A percentile compares a stretch with the other conserved stretches of the same genome.
These are phyloP conservation scores for Rhabditoides inermis DNA, from an alignment of 2,888 invertebrate species.

Conservation along the genomic window DNA sequence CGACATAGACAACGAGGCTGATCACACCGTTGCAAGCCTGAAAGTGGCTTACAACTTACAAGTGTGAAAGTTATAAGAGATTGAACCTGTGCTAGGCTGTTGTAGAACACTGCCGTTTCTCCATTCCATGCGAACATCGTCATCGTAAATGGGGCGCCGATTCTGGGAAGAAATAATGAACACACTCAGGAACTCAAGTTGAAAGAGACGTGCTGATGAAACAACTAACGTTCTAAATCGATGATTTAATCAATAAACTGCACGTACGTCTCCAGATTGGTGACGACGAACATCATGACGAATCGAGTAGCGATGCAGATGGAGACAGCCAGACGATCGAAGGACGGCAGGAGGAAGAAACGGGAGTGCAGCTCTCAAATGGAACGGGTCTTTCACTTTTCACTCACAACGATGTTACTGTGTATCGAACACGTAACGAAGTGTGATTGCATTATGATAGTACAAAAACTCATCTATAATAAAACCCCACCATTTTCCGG, in stretches of 20 bases:
- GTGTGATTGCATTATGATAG: no score
- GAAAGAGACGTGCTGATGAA: no score
- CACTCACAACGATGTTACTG: no score
- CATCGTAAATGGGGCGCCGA: constrained; percentile 25
- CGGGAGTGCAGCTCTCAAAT: no score
- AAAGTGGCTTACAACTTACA: constrained; percentile 9
- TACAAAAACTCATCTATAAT: no score
- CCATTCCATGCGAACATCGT: constrained; percentile 32
- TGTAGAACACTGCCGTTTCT: constrained; percentile 21
- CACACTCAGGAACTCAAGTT: no score
- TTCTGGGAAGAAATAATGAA: constrained; percentile 16
- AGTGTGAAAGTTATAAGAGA: constrained; percentile 2
- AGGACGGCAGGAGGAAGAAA: no score
- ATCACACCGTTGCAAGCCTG: constrained; percentile 26
- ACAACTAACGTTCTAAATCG: background rate
- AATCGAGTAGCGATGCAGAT: constrained; percentile 29
- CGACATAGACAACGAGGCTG: constrained; percentile 20
- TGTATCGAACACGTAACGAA: no score
- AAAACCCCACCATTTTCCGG: no score
- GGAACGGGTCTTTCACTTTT: no score
- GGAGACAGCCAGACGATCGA: constrained; percentile 18
- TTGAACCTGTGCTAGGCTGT: constrained; percentile 12
- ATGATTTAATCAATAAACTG: background rate
- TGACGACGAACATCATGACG: constrained; percentile 31
- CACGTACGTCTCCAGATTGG: constrained; percentile 29